Base-by-base conservation (phyloP, 37 sponge, comb jelly and placozoan species). In the Bolinopsis microptera region DNA sequence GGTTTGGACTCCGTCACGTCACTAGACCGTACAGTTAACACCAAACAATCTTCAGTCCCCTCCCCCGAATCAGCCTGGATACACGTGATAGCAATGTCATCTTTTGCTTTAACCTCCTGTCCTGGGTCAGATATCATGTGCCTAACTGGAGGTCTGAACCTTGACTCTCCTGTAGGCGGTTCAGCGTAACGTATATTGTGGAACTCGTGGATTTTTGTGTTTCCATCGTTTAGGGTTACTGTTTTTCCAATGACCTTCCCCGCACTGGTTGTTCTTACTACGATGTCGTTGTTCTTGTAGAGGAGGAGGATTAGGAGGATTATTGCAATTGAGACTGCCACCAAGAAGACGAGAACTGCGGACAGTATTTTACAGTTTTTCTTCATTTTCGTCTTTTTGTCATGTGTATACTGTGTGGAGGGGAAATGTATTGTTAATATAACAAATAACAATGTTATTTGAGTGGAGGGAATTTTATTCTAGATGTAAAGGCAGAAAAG, bases 11-110 rank as follows among this genome's bases (percentile, higher is more conserved):
- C 28, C 2, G 0, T 9, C 23, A 27, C 38, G 27, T 8, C 2
- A 1, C 38, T 35, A n/a, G 90, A 35, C n/a, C 48, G 32, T 23
- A 86, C 90, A 5, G 48, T 86, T 13, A 86, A 38, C 0, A 39
- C 32, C 48, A 86, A 27, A 38, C 90, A 86, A 38, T 86, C 90
- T 38, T 86, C 90, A n/a, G 0, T 9, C 39, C 90, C 90, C 61
- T 3, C 90, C 26, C 90, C 90, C 16, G n/a, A 37, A 40, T 86
- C 90, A 26, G 30, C 1, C 61, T 39, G 90, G 61, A 86, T 23
- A 86, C 90, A 86, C 90, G 1, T 0, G 48, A 86, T 23, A 0
- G 38, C 28, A 35, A 2, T 35, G 3, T 23, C 39, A 5, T 86
- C 48, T 40, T 40, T 41, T 27, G 30, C 90, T 26, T 39, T 48